phyloP scores from a whole-genome alignment of 1,140 invertebrate genomes.

The Acromyrmex heyeri region DNA sequence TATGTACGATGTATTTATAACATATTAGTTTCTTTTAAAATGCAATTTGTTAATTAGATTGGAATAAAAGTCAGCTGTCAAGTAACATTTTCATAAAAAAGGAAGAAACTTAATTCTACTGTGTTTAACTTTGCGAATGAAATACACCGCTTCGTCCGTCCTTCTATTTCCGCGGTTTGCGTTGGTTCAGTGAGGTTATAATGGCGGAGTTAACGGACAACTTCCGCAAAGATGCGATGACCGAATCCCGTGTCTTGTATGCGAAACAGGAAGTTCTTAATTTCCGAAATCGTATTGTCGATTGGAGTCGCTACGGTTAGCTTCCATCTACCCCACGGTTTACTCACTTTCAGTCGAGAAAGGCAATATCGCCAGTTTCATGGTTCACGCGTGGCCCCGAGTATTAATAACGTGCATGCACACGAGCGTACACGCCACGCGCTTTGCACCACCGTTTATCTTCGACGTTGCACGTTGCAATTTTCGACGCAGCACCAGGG shows the following conservation, averaged over 20 bases:
- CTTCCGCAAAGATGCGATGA: constrained; percentile 9
- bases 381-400: constrained; percentile 45
- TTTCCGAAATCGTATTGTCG: constrained; percentile 65
- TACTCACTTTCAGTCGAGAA: constrained; percentile 10
- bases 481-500: constrained; percentile 54
- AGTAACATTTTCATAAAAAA: neutral
- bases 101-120: neutral
- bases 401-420: constrained; percentile 62
- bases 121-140: neutral
- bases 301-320: neutral
- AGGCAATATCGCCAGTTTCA: constrained; percentile 60
- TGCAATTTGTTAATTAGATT: neutral
- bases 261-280: constrained; percentile 66
- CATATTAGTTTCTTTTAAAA: neutral
- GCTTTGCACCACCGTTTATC: constrained; percentile 37
- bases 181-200: neutral
- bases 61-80: neutral
- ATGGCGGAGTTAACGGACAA: constrained; percentile 34
- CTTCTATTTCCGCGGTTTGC: neutral
- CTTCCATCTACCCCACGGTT: neutral
- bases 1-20: too few species aligned
- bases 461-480: constrained; percentile 46
- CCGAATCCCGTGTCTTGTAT: neutral
- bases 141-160: neutral
- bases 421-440: constrained; percentile 18